These are phyloP conservation scores for Donacobius atricapilla DNA, from an alignment of 2,113 vertebrate genomes.

Conservation along the genomic window DNA sequence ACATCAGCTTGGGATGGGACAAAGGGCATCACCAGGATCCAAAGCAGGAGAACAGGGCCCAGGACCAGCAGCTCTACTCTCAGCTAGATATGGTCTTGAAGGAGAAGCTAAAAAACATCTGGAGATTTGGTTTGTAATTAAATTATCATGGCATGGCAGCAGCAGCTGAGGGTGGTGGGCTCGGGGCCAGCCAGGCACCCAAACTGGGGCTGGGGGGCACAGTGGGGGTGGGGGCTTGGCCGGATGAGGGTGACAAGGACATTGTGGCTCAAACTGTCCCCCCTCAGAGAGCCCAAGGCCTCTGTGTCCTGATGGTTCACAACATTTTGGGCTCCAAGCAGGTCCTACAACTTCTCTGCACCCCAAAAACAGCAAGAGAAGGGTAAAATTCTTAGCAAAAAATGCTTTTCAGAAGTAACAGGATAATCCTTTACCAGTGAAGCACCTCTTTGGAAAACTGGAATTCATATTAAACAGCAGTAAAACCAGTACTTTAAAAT, in stretches of 20 bases:
- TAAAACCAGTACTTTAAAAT: not conserved
- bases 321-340: not conserved
- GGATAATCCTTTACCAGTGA: not conserved
- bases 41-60: not conserved
- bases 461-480: not conserved
- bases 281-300: not conserved
- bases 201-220: not conserved
- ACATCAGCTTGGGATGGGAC: not conserved
- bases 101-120: not conserved
- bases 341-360: not conserved
- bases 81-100: not conserved
- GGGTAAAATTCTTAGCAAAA: not conserved
- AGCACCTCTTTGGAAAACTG: not conserved
- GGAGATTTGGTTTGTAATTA: not conserved
- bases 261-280: not conserved
- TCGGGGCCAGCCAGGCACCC: not conserved
- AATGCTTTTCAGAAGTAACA: not conserved
- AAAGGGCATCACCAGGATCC: not conserved
- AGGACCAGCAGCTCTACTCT: not conserved
- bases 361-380: not conserved
- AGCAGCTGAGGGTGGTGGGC: not conserved
- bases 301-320: fast-evolving
- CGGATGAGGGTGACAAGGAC: not conserved
- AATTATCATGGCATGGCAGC: not conserved
- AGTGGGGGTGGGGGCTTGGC: not conserved